Base-by-base conservation (phyloP, 2,113 vertebrate species). In the Neogobius melanostomus region DNA sequence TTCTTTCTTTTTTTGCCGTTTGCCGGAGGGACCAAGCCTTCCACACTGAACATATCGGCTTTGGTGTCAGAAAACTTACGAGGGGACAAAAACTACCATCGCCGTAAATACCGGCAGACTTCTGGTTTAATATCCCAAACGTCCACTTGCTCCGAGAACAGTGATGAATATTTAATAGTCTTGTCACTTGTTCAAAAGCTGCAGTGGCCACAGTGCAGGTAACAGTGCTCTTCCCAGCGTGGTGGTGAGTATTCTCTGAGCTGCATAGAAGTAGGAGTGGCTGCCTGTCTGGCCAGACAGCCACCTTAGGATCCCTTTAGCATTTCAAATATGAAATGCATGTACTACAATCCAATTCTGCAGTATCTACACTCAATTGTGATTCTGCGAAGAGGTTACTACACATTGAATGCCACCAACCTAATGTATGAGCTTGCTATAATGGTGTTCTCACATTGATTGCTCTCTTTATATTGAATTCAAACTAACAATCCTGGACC, bases 81-180 rank as follows among this genome's bases (percentile, higher is more conserved):
- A 66, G 68, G 77, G 74, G 80, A 84, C 84, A 77, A 79, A n/a
- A 88, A 72, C 64, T 51, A 21, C 43, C 0, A 14, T 74, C 66
- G 48, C 85, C 82, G 85, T 85, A 76, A 88, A 76, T 66, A 43
- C 69, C 54, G 86, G 77, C 75, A 80, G 7, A 45, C 65, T 69
- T 17, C 0, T 12, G 51, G 68, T 87, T 82, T 85, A 82, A 85
- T 88, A 86, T 83, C 84, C 79, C 77, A 75, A 62, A 82, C 36
- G 79, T 70, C 75, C 68, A 57, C 68, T 82, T 84, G 74, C 66
- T 7, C 60, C 17, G 49, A 49, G 78, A 75, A 62, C 54, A 46
- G 73, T 81, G 61, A 87, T 87, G 76, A 83, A 87, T 90, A 82
- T 87, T 88, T 84, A 88, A 88, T 80, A 71, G 71, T 45, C 52